Evolutionary conservation across 2,888 invertebrate genomes (phyloP).

Genomic region (Macaria liturata): DNA sequence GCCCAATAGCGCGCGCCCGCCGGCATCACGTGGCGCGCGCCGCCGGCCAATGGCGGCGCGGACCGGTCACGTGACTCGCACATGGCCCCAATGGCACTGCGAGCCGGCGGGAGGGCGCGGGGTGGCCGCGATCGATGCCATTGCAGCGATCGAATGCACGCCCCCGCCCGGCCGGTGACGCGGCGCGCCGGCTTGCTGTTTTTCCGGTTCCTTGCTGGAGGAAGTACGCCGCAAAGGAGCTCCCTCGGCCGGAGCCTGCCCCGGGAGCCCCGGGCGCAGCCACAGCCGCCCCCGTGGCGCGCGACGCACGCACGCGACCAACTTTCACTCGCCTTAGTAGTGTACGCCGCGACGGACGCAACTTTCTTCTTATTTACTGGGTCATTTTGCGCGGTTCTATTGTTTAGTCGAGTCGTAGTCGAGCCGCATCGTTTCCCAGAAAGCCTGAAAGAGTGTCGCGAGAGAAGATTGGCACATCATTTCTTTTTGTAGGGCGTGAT

Average conservation of each 20-base stretch:
- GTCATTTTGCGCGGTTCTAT: conserved; percentile 13
- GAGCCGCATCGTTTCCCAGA: conserved; percentile 11
- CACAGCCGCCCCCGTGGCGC: conserved; percentile 28
- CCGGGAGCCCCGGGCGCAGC: conserved; percentile 43
- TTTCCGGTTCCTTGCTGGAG: conserved; percentile 1
- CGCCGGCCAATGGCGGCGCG: conserved; percentile 53
- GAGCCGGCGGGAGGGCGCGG: conserved; percentile 48
- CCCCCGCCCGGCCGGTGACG: conserved; percentile 63
- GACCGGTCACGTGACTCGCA: conserved; percentile 68
- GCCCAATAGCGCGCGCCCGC: conserved; percentile 55
- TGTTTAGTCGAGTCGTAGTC: background rate
- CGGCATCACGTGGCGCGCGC: conserved; percentile 53
- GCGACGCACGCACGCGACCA: conserved; percentile 3
- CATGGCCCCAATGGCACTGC: conserved; percentile 52
- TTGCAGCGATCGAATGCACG: conserved; percentile 70
- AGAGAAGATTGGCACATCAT: conserved; percentile 20
- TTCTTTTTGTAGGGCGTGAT: conserved; percentile 26
- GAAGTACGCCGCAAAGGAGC: conserved; percentile 17
- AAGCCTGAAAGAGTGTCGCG: conserved; percentile 21
- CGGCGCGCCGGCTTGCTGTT: conserved; percentile 43
- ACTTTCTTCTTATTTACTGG: conserved; percentile 24
- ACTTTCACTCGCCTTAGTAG: conserved; percentile 2
- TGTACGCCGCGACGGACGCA: too few relatives aligned
- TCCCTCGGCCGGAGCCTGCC: background rate
- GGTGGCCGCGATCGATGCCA: conserved; percentile 75